Percentiles rank a stretch among this genome's conserved stretches.
Conservation (phyloP, 2,888 invertebrate species). For the Watsonalla cultraria region DNA sequence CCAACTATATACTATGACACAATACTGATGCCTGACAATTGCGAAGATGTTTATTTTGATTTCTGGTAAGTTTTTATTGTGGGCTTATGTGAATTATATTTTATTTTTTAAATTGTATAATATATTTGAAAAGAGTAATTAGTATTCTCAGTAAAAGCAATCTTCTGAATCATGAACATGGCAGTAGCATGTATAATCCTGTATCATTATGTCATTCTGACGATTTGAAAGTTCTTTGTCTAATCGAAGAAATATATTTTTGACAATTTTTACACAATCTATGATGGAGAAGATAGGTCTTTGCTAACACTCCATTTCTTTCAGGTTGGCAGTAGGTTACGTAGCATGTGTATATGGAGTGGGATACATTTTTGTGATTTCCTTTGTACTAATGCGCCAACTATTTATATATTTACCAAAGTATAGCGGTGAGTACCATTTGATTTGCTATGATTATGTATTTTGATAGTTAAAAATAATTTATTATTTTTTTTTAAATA, state of each 20-base stretch:
- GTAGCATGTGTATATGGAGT: conserved; percentile 73
- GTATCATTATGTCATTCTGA: too few relatives aligned
- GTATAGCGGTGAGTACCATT: conserved; percentile 51
- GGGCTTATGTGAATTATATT: too few relatives aligned
- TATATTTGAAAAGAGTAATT: conserved; percentile 2
- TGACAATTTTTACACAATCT: too few relatives aligned
- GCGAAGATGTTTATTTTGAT: conserved; percentile 89
- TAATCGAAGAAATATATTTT: too few relatives aligned
- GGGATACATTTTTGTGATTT: conserved; percentile 63
- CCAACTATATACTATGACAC: conserved; percentile 83
- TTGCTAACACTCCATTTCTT: conserved; percentile 26
- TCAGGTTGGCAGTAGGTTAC: conserved; percentile 77
- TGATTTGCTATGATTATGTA: conserved; percentile 1
- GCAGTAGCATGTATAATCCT: too few relatives aligned
- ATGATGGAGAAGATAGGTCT: conserved; percentile 1
- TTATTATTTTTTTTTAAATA: too few relatives aligned
- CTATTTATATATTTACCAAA: conserved; percentile 66
- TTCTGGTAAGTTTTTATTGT: conserved; percentile 79
- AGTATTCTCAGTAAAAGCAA: too few relatives aligned
- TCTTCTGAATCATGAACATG: too few relatives aligned
- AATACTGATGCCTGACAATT: conserved; percentile 89
- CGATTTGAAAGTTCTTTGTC: too few relatives aligned
- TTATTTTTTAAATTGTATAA: not conserved
- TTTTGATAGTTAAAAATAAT: too few relatives aligned
- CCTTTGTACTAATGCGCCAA: conserved; percentile 64